These are phyloP conservation scores for Macrosteles quadrilineatus DNA, from an alignment of 1,140 invertebrate species.

Conservation along the genomic window DNA sequence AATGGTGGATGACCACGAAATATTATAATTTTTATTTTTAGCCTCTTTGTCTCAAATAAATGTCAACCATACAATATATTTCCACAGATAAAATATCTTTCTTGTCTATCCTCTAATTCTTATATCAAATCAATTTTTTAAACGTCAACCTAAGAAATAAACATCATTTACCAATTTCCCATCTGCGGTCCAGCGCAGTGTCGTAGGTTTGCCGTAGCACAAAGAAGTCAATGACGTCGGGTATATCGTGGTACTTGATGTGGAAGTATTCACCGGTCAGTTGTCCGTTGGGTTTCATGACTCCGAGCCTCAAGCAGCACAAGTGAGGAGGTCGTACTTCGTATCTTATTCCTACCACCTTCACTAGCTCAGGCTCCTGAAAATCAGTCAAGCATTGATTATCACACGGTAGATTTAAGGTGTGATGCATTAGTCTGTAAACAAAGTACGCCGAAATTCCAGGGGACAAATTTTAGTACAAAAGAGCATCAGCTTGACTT, in stretches of 20 bases:
- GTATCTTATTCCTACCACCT: conserved; percentile 93
- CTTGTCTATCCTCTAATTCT: too few species aligned
- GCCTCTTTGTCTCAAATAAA: too few species aligned
- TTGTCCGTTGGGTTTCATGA: conserved; percentile 72
- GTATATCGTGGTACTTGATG: conserved; percentile 96
- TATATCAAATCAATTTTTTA: conserved; percentile 12
- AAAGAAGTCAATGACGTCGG: conserved; percentile 94
- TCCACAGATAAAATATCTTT: too few species aligned
- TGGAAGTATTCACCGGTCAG: conserved; percentile 74
- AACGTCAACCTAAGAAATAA: not conserved
- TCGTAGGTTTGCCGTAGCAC: conserved; percentile 91
- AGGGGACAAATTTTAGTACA: too few species aligned
- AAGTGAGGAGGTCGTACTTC: conserved; percentile 90
- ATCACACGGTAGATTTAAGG: too few species aligned
- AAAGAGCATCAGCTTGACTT: too few species aligned
- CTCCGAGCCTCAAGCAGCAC: conserved; percentile 82
- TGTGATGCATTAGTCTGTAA: too few species aligned
- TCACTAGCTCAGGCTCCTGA: conserved; percentile 86
- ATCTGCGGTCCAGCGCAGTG: conserved; percentile 73
- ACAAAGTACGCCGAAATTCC: too few species aligned
- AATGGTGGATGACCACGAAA: too few species aligned
- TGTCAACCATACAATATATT: too few species aligned
- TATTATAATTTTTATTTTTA: too few species aligned
- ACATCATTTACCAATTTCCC: conserved; percentile 73
- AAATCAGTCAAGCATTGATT: too few species aligned